phyloP scores from a whole-genome alignment of 1,140 invertebrate species.

The Neodiprion pinetum region DNA sequence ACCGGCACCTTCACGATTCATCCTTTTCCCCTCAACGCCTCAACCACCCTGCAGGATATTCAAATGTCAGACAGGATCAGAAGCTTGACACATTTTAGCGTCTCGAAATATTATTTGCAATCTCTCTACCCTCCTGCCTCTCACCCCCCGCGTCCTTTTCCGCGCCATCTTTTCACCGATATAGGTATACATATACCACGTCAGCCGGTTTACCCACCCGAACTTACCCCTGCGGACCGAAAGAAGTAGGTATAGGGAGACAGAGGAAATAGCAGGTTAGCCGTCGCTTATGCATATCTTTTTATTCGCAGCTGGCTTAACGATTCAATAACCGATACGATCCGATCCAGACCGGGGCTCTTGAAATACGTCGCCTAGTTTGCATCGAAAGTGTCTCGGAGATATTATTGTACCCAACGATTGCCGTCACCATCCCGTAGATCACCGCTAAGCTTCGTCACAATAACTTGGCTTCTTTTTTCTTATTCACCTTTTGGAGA shows the following conservation, averaged over 20 bases:
- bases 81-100: conserved; percentile 61
- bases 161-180: not conserved
- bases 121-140: conserved; percentile 16
- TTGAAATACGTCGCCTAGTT: conserved; percentile 43
- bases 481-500: not conserved
- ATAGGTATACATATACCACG: not conserved
- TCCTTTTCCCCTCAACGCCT: conserved; percentile 16
- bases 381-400: conserved; percentile 55
- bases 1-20: not conserved
- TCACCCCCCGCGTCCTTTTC: not conserved
- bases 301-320: conserved; percentile 57
- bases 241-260: not conserved
- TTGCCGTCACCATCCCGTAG: not conserved
- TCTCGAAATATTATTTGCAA: conserved; percentile 60
- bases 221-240: not conserved
- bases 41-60: conserved; percentile 50
- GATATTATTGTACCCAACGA: conserved; percentile 33
- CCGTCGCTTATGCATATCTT: conserved; percentile 51
- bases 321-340: conserved; percentile 61
- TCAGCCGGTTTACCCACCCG: conserved; percentile 8
- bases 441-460: not conserved
- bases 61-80: conserved; percentile 62
- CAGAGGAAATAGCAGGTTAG: conserved; percentile 20
- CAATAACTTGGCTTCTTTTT: not conserved
- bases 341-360: not conserved